Evolutionary conservation across 2,888 invertebrate species (phyloP).

Genomic region (Leucoptera coffeella): DNA sequence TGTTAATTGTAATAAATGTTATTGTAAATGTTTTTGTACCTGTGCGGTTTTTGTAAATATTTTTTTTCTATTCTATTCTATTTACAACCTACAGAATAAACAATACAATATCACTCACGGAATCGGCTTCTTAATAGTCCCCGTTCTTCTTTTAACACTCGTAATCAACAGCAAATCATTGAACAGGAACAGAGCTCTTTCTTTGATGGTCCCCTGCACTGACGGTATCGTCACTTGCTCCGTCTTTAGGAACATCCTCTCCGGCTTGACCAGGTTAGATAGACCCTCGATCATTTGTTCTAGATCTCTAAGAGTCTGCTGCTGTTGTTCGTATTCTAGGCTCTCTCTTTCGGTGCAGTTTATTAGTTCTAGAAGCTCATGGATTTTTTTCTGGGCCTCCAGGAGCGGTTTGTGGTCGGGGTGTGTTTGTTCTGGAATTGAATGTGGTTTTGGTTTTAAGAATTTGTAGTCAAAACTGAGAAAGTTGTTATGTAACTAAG

Average conservation of each 20-base stretch:
- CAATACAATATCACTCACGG: constrained; percentile 50
- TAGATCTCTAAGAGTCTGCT: constrained; percentile 73
- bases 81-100: no score
- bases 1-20: no score
- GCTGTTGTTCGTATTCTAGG: constrained; percentile 76
- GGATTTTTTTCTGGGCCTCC: constrained; percentile 83
- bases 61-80: no score
- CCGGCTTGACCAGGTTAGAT: constrained; percentile 63
- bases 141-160: constrained; percentile 86
- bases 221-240: constrained; percentile 87
- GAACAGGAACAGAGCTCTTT: constrained; percentile 90
- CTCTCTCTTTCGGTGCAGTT: constrained; percentile 87
- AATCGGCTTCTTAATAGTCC: constrained; percentile 77
- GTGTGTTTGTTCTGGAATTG: constrained; percentile 64
- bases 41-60: no score
- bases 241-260: constrained; percentile 75
- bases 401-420: constrained; percentile 81
- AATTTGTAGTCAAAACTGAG: no score
- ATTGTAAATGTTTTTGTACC: no score
- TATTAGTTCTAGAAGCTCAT: constrained; percentile 86
- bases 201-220: constrained; percentile 81
- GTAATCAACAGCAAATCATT: constrained; percentile 89
- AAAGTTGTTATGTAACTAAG: no score
- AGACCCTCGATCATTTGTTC: constrained; percentile 83
- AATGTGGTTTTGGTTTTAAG: no score